A percentile compares a stretch with the other conserved stretches of the same genome.
Evolutionary conservation across 1,140 invertebrate genomes (phyloP).

Genomic region (Bilobella aurantiaca): DNA sequence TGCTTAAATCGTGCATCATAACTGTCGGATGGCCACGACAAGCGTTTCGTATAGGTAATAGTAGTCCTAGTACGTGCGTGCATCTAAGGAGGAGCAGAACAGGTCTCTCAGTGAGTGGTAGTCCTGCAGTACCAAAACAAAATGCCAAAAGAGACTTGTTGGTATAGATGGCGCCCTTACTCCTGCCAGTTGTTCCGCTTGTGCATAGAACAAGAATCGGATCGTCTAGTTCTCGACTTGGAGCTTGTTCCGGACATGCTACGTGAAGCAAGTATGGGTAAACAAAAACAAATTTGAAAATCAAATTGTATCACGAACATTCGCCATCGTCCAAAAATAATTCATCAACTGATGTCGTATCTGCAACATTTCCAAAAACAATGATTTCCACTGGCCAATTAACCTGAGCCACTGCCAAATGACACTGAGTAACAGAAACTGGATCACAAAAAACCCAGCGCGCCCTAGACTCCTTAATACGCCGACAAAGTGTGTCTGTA

Average conservation of each 20-base stretch:
- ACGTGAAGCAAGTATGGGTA: not conserved
- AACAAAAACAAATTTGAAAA: not conserved
- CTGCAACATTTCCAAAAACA: constrained; percentile 23
- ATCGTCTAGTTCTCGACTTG: constrained; percentile 16
- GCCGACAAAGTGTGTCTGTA: constrained; percentile 19
- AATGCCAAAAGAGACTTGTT: constrained; percentile 21
- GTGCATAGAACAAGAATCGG: constrained; percentile 28
- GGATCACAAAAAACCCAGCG: constrained; percentile 31
- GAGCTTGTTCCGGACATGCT: constrained; percentile 18
- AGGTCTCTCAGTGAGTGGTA: constrained; percentile 20
- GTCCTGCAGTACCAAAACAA: constrained; percentile 15
- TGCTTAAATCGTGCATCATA: constrained; percentile 33
- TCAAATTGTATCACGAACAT: not conserved
- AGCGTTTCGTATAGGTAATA: constrained; percentile 30
- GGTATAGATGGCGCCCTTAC: constrained; percentile 31
- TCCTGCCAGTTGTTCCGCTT: constrained; percentile 28
- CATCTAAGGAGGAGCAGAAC: constrained; percentile 23
- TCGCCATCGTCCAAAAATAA: constrained; percentile 28
- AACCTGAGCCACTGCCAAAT: constrained; percentile 15
- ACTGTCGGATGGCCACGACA: constrained; percentile 24
- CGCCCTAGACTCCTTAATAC: constrained; percentile 22
- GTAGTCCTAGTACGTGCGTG: constrained; percentile 29
- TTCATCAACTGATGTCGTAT: constrained; percentile 20
- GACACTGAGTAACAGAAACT: constrained; percentile 6
- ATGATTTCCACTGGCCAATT: constrained; percentile 28